Percentiles rank a stretch among this genome's conserved stretches.
Evolutionary conservation across 2,113 vertebrate species (phyloP).

Genomic region (Desmodus rotundus): DNA sequence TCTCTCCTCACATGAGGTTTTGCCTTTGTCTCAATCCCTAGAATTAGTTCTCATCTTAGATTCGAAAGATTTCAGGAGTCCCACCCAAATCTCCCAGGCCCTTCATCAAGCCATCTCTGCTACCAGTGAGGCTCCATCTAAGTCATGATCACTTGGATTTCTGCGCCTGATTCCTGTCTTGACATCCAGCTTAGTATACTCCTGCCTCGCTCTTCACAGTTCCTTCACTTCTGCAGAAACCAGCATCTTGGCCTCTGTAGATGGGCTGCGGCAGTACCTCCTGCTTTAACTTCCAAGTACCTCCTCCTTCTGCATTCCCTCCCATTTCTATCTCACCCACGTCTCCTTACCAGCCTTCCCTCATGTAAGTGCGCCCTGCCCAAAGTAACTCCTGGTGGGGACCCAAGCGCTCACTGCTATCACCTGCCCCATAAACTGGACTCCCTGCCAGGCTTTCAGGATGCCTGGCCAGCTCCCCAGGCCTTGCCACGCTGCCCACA

Average conservation of each 20-base stretch:
- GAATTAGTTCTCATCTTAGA: neutral
- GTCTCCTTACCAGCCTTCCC: neutral
- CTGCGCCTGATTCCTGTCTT: neutral
- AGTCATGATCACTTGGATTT: neutral
- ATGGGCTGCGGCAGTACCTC: neutral
- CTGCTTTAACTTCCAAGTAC: too few relatives aligned
- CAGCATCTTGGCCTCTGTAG: neutral
- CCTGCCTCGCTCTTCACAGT: too few relatives aligned
- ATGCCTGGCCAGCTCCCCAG: rapidly evolving
- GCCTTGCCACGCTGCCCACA: neutral
- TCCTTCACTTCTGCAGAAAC: neutral
- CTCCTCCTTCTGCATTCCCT: neutral
- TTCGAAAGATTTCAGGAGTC: neutral
- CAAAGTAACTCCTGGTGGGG: neutral
- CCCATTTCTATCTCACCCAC: neutral
- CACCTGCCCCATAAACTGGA: neutral
- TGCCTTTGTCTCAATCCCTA: neutral
- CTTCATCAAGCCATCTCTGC: neutral
- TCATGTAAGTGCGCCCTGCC: neutral
- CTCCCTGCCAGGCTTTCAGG: neutral
- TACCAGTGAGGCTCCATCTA: neutral
- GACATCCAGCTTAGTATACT: neutral
- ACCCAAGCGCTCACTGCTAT: neutral
- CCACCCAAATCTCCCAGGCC: neutral
- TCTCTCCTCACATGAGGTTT: neutral